phyloP scores from a whole-genome alignment of 2,797 vertebrate genomes.

The Dendrocincla fuliginosa region DNA sequence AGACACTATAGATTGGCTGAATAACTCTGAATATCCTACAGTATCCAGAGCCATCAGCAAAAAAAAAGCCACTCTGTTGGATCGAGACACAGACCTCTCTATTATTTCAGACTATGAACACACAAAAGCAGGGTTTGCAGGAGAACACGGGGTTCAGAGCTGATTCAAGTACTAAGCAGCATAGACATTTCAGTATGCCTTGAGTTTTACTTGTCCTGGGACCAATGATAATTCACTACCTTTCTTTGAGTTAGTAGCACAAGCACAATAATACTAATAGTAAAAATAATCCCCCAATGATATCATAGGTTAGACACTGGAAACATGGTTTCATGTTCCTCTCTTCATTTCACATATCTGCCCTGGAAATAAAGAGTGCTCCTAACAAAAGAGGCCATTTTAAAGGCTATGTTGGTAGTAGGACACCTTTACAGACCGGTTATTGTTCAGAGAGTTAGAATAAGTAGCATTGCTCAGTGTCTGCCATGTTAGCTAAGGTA shows the following conservation, averaged over 20 bases:
- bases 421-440: background rate
- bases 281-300: background rate
- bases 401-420: background rate
- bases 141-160: background rate
- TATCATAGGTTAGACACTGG: background rate
- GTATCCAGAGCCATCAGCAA: rapidly evolving
- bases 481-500: background rate
- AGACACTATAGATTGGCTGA: background rate
- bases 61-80: background rate
- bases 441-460: background rate
- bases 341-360: background rate
- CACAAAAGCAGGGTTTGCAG: background rate
- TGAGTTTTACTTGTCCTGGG: background rate
- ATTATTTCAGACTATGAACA: background rate
- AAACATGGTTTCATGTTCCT: background rate
- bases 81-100: background rate
- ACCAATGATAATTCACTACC: background rate
- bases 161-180: background rate
- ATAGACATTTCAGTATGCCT: background rate
- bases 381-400: background rate
- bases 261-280: background rate
- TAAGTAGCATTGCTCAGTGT: background rate
- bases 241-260: background rate
- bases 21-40: background rate
- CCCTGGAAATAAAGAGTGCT: background rate